Base-by-base conservation (phyloP, 2,888 invertebrate genomes). In the Ennomos erosarius region DNA sequence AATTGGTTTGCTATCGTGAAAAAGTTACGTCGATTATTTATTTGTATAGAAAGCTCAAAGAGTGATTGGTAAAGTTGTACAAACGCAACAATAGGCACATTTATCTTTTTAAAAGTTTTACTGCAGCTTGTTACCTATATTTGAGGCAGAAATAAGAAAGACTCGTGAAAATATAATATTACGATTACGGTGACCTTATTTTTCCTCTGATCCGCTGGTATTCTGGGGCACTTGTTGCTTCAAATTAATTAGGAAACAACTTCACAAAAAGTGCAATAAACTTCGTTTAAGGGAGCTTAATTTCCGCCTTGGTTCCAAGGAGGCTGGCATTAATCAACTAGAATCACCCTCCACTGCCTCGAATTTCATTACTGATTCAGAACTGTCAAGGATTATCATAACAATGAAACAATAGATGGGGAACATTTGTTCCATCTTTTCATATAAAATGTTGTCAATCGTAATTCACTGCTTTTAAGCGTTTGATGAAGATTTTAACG, bases 201-300 rank as follows among this genome's bases (percentile, higher is more conserved):
- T 63, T 65, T 68, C 68, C 71, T 76, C 75, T 73, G 72, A 74
- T 72, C 67, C 62, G 33, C 60, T 62, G 50, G 52, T 70, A 70
- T 72, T 73, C 75, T 76, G 66, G 65, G 70, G 75, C 76, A 87
- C 88, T 88, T 88, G 87, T 89, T 87, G 88, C 88, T 84, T 71
- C 69, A 80, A 84, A 89, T 85, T 88, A 88, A 86, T 87, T 86
- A 86, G 81, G 77, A 82, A 84, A 84, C 85, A 86, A 87, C 84
- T 84, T 85, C 84, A 84, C 85, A 88, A 88, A 88, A 88, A 87
- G 75, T 88, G 87, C 84, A 85, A 87, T 88, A 85, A 85, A 85
- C 79, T 86, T 85, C 79, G 81, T 82, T 64, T 85, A 82, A 82
- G 82, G 84, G 81, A 84, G 84, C 84, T 85, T 85, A 85, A 88